Evolutionary conservation across 2,797 vertebrate species (phyloP).

Genomic region (Otus scops): DNA sequence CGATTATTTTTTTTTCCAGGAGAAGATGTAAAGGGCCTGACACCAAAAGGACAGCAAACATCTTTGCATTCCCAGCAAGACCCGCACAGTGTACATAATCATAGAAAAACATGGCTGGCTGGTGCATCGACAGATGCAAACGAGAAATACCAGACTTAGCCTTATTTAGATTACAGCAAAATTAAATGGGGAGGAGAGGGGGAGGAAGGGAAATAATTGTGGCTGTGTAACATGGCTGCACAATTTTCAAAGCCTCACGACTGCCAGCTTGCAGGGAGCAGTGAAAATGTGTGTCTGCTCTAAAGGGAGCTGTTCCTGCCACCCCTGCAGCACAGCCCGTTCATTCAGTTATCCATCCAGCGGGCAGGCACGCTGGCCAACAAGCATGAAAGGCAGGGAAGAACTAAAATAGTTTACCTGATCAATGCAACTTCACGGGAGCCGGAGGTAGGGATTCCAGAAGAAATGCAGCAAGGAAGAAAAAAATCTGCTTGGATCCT

Average conservation of each 20-base stretch:
- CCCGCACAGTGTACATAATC: constrained; percentile 44
- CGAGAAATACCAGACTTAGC: constrained; percentile 40
- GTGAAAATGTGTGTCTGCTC: constrained; percentile 10
- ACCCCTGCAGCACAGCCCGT: neutral
- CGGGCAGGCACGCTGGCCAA: neutral
- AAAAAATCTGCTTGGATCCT: constrained; percentile 26
- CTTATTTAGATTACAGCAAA: constrained; percentile 48
- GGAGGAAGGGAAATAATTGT: constrained; percentile 41
- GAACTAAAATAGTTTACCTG: constrained; percentile 58
- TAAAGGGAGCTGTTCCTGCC: constrained; percentile 38
- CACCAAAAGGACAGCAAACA: constrained; percentile 35
- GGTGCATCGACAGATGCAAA: constrained; percentile 66
- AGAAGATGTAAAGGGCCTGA: constrained; percentile 46
- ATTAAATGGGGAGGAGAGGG: neutral
- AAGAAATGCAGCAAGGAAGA: constrained; percentile 23
- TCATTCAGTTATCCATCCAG: neutral
- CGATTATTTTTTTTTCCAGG: neutral
- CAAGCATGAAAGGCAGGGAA: neutral
- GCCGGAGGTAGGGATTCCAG: constrained; percentile 40
- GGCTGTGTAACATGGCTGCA: constrained; percentile 65
- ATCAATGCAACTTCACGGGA: constrained; percentile 60
- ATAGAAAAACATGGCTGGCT: constrained; percentile 79
- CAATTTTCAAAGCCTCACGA: constrained; percentile 15
- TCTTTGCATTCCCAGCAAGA: constrained; percentile 47
- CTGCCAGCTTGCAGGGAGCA: constrained; percentile 32